Percentiles rank a stretch among this genome's conserved stretches.
phyloP scores from a whole-genome alignment of 2,888 invertebrate genomes.

The Zeuzera pyrina region DNA sequence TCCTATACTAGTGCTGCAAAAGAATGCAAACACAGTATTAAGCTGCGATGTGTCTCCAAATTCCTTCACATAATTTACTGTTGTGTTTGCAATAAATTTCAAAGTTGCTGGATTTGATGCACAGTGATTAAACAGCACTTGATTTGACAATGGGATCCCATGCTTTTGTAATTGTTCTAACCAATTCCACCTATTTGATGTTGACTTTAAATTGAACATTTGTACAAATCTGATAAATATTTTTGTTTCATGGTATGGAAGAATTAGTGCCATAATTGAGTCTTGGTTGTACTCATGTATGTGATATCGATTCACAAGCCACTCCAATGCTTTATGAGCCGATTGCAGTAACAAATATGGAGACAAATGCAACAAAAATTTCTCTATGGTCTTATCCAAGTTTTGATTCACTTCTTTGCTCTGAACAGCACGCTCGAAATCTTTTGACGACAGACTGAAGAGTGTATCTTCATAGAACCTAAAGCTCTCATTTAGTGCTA shows the following conservation, averaged over 20 bases:
- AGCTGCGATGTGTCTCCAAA: conserved; percentile 74
- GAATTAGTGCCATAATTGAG: conserved; percentile 82
- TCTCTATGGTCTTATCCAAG: conserved; percentile 81
- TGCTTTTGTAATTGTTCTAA: conserved; percentile 80
- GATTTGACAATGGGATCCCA: conserved; percentile 82
- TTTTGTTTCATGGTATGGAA: conserved; percentile 95
- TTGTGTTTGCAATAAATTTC: conserved; percentile 39
- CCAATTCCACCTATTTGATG: conserved; percentile 83
- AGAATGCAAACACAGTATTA: conserved; percentile 85
- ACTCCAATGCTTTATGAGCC: conserved; percentile 92
- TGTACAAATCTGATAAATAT: conserved; percentile 89
- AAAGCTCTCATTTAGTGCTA: conserved; percentile 81
- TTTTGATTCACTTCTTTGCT: conserved; percentile 81
- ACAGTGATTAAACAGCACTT: conserved; percentile 81
- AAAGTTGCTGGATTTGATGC: conserved; percentile 58
- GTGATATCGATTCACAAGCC: conserved; percentile 92
- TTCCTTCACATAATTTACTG: conserved; percentile 66
- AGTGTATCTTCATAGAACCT: conserved; percentile 80
- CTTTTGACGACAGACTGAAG: conserved; percentile 83
- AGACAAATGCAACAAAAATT: conserved; percentile 85
- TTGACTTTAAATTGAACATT: conserved; percentile 76
- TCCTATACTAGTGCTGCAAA: conserved; percentile 82
- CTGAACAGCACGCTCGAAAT: conserved; percentile 87
- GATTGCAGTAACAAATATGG: conserved; percentile 92
- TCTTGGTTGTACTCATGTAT: conserved; percentile 92